Evolutionary conservation across 2,797 vertebrate species (phyloP), one percentile per base, ranked within the genome.

Genomic region (Acipenser oxyrinchus): DNA sequence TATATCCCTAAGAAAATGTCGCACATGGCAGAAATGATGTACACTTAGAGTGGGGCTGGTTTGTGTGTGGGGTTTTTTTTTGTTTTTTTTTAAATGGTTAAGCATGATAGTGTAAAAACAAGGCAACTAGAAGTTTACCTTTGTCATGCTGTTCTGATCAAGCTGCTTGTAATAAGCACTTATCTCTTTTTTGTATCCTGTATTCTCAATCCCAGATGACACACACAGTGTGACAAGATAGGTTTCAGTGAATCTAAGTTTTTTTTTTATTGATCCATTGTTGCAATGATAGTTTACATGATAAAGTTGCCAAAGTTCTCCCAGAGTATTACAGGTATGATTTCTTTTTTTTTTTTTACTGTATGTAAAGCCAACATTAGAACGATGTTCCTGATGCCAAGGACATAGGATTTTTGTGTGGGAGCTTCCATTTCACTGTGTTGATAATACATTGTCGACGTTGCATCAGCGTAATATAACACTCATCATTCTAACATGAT

Each of bases 11-110:
- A 98, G 90, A 97, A 99, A 83, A 99, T 99, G 96, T 98, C 96
- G 3, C 95, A 97, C 86, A 98, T 99, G 96, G 95, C 96, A 2
- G 96, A 99, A 84, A 99, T 99, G 96, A 99, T 99, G 96, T 98
- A 99, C 85, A 98, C 95, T 77, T 99, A 82, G 76, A 67, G 37
- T 58, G 61, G 67, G 49, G 60, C 67, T 58, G n/a, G 11, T 48
- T 55, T 49, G 58, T 58, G 55, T 53, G 37, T 62, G 10, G n/a
- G 13, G 7, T 51, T 10, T 18, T 18, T 37, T 37, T 37, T 37
- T 37, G 2, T 37, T 37, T 37, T 15, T 60, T 57, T 53, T 8
- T 68, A 49, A 69, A 71, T 49, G 67, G 71, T 63, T 69, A 69
- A 71, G 70, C 70, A 69, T 70, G 64, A 70, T 66, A 61, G 62